Base-by-base conservation (phyloP, 2,888 invertebrate species). In the Rhodophaea formosa region DNA sequence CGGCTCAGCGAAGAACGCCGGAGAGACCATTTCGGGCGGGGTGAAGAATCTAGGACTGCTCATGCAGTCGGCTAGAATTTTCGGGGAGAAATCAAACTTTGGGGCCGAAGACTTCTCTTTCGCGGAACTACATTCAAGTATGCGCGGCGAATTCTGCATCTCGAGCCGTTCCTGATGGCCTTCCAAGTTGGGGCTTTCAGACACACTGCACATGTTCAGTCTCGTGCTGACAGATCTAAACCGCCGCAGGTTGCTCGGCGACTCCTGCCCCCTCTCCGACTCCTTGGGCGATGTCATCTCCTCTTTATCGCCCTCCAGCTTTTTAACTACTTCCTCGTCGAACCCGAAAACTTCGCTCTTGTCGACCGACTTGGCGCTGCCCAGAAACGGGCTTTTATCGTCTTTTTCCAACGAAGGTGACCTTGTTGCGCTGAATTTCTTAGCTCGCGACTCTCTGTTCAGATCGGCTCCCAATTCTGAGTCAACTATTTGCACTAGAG, bases 401-500 rank as follows among this genome's bases (percentile, higher is more conserved):
- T 92, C 91, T 65, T 90, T 91, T 60, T 92, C 92, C n/a, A 92
- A 68, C 0, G 91, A 91, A 0, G 92, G 92, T 0, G 92, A 92
- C 8, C 92, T 71, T 0, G 92, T 91, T 0, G 87, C 91, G 57
- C 91, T 90, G 63, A 70, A 90, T 60, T 87, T 89, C 58, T 86
- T 88, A 7, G 56, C 56, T 12, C 56, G 56, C 23, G 56, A 14
- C 15, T 56, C 56, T 1, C 56, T 47, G 3, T 29, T 70, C 44
- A 86, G 63, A 44, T 88, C 88, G 0, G 80, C 80, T 7, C 84
- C 86, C 12, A 88, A 59, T 59, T 86, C 88, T 0, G 82, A 74
- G 53, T 71, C 78, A 7, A 81, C 75, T 0, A 86, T 71, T 64
- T 89, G 86, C 0, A 83, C 87, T 14, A 91, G 60, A 0, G 88